Conservation (phyloP, 2,888 invertebrate genomes). For the Caenorhabditis sulstoni region DNA sequence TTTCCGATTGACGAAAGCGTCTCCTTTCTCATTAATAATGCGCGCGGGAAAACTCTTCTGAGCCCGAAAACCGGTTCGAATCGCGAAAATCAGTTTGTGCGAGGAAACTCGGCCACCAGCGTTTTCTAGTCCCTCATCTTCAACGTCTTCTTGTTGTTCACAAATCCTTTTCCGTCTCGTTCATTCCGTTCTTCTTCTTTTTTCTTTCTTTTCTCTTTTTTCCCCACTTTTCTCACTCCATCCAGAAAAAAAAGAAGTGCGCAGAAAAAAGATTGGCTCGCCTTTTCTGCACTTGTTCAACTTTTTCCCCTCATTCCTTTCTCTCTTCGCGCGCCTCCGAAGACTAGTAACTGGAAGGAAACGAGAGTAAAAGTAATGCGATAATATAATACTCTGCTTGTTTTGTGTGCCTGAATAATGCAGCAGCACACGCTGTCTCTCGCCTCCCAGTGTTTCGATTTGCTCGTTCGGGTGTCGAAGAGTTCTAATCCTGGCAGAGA, state of each 20-base stretch:
- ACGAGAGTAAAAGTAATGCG: conserved; percentile 7
- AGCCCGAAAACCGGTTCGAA: too few relatives aligned
- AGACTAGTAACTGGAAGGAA: too few relatives aligned
- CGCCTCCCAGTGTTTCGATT: neutral
- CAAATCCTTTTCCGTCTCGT: neutral
- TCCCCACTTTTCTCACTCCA: neutral
- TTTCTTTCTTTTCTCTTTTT: neutral
- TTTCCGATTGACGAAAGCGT: too few relatives aligned
- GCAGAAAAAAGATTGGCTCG: conserved; percentile 17
- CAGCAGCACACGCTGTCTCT: neutral
- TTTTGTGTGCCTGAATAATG: conserved; percentile 15
- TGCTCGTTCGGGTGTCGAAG: neutral
- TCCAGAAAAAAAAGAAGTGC: neutral
- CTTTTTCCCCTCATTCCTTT: too few relatives aligned
- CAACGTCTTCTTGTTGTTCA: neutral
- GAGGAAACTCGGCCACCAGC: too few relatives aligned
- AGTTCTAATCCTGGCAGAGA: conserved; percentile 19
- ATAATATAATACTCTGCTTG: conserved; percentile 8
- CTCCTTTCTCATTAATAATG: too few relatives aligned
- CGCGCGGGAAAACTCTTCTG: too few relatives aligned
- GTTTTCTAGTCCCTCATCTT: neutral
- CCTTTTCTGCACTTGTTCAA: conserved; percentile 1
- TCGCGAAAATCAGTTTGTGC: too few relatives aligned
- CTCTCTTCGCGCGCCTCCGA: too few relatives aligned
- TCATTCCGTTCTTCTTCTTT: neutral